Evolutionary conservation across 2,888 invertebrate genomes (phyloP).

Genomic region (Scelioninae gen. 2): DNA sequence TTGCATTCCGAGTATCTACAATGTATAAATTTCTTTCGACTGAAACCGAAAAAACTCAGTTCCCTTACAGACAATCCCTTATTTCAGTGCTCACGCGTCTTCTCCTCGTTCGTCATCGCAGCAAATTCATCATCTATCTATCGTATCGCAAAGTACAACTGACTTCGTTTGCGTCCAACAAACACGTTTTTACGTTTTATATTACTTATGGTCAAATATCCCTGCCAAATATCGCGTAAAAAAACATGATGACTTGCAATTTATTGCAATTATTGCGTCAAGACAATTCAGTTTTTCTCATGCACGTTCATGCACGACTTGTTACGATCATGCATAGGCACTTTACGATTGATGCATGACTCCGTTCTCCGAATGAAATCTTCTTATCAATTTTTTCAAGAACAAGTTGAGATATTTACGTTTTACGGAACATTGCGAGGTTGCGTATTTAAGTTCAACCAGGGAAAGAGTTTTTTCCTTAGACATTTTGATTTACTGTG

Average conservation of each 20-base stretch:
- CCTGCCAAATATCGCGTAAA: conserved; percentile 36
- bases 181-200: conserved; percentile 19
- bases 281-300: conserved; percentile 12
- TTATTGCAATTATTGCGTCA: too few species aligned
- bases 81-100: too few species aligned
- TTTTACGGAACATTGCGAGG: neutral
- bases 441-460: neutral
- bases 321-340: conserved; percentile 41
- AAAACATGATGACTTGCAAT: conserved; percentile 9
- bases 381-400: neutral
- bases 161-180: conserved; percentile 6
- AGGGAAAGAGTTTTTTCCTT: too few species aligned
- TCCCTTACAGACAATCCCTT: too few species aligned
- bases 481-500: too few species aligned
- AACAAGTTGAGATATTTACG: too few species aligned
- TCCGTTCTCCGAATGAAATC: conserved; percentile 3
- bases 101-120: conserved; percentile 38
- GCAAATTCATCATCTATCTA: conserved; percentile 57
- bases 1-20: too few species aligned
- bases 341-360: conserved; percentile 35
- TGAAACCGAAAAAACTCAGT: too few species aligned
- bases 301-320: conserved; percentile 25
- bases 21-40: too few species aligned
- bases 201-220: conserved; percentile 22
- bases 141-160: conserved; percentile 64